Evolutionary conservation across 2,888 invertebrate genomes (phyloP), one percentile per base, ranked within the genome.

Genomic region (Bombyx huttoni): DNA sequence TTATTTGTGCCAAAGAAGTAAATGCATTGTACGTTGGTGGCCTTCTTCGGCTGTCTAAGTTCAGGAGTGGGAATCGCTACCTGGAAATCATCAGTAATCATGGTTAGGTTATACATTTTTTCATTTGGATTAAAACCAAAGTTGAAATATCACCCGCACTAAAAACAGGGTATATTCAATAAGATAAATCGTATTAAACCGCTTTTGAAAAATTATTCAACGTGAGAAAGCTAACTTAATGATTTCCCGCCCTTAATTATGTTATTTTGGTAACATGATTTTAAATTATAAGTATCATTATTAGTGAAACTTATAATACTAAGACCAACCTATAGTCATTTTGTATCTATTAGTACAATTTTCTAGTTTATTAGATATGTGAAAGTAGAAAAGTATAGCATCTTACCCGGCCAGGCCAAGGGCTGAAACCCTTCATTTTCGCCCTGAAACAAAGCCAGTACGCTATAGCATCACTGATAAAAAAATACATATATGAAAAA

Each of bases 401-500:
- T 92, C 95, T 94, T 92, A 98, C 97, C 92, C 96, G 95, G 87
- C 96, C 97, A 59, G 98, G 98, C 98, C 98, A 98, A 60, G 97
- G 96, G 63, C 96, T 95, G 89, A 96, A 98, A 66, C 97, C 96
- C 91, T 97, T 98, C 97, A 98, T 97, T 92, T 97, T 98, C 54
- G 98, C 97, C 98, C 98, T 98, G 91, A 73, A 88, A 88, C 86
- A 87, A 87, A 73, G 54, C 68, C 60, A 64, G 56, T 45, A 59
- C 51, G 34, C 51, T 54, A 70, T 68, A 66, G 48, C 56, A 50
- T 49, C 56, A 57, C 51, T 49, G 1, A n/a, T 57, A 56, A 52
- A 24, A 33, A 46, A 51, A 52, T 64, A 92, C 91, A 63, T 68
- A 67, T 75, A 76, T 70, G 70, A 70, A 64, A 61, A 58, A 53